phyloP scores from a whole-genome alignment of 2,797 vertebrate genomes.

The Gallirallus australis region DNA sequence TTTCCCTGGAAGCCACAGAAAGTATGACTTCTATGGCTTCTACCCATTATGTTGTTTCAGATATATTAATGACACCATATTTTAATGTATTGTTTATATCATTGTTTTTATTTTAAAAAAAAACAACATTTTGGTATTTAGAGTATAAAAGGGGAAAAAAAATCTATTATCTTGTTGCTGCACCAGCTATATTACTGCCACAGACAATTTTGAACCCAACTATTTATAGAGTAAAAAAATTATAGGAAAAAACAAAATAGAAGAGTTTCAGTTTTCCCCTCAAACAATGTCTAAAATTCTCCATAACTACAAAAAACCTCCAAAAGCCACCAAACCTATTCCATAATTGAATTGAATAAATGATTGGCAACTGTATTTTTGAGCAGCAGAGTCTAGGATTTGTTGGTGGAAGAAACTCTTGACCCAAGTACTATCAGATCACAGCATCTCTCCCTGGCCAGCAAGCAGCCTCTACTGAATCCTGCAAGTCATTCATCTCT shows the following conservation, averaged over 20 bases:
- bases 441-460: not conserved
- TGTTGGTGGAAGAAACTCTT: not conserved
- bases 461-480: not conserved
- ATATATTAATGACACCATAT: not conserved
- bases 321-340: not conserved
- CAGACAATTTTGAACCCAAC: not conserved
- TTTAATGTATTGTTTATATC: not conserved
- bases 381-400: not conserved
- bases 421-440: accelerated
- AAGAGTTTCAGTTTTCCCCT: not conserved
- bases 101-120: not conserved
- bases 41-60: not conserved
- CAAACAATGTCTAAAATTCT: not conserved
- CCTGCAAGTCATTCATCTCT: not conserved
- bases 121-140: not conserved
- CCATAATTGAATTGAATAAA: not conserved
- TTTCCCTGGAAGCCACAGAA: not conserved
- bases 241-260: not conserved
- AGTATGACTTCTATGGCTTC: not conserved
- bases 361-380: not conserved
- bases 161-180: not conserved
- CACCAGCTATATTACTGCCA: not conserved
- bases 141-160: not conserved
- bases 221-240: not conserved
- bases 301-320: not conserved